Evolutionary conservation across 2,113 vertebrate species (phyloP), one percentile per base, ranked within the genome.

Genomic region (Coptodon rendalli): DNA sequence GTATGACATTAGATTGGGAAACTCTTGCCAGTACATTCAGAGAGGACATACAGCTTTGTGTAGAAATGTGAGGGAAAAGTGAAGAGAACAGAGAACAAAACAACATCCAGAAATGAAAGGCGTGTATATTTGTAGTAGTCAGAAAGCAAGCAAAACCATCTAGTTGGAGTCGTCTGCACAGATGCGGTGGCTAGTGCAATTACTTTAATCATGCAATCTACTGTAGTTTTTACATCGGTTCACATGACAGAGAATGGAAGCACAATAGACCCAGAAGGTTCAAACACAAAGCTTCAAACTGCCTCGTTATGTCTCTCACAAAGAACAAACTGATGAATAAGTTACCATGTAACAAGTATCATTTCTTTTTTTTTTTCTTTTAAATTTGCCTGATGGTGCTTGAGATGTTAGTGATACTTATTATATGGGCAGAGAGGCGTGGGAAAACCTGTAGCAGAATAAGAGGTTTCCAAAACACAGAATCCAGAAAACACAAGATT

Each of bases 401-500:
- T 76, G 38, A 61, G 48, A 84, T 88, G 38, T 27, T 45, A 31
- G 61, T 92, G 92, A 94, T 95, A 95, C 95, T 95, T 96, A 92
- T 96, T 95, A 95, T 87, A 95, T 95, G 94, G 93, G 45, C 81
- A 87, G 73, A 90, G 91, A 92, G 71, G 90, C 40, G 38, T 29
- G 81, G 84, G 90, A 88, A 88, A 94, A 89, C 88, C 92, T 85
- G 86, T 63, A 88, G 89, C 82, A 83, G 89, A 76, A 54, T 84
- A 84, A 85, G 81, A 90, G 82, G 86, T 93, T 95, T 85, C 91
- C 90, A 84, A 92, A 97, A 97, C 94, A 96, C 95, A 96, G 95
- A 96, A 94, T 97, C 96, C 97, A 97, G 97, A 96, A 97, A 97
- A 97, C 97, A 98, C 97, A 97, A 94, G 92, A 96, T 97, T 93